These are phyloP conservation scores for Pangasius sanitwongsei DNA, from an alignment of 2,797 vertebrate genomes.

Conservation along the genomic window DNA sequence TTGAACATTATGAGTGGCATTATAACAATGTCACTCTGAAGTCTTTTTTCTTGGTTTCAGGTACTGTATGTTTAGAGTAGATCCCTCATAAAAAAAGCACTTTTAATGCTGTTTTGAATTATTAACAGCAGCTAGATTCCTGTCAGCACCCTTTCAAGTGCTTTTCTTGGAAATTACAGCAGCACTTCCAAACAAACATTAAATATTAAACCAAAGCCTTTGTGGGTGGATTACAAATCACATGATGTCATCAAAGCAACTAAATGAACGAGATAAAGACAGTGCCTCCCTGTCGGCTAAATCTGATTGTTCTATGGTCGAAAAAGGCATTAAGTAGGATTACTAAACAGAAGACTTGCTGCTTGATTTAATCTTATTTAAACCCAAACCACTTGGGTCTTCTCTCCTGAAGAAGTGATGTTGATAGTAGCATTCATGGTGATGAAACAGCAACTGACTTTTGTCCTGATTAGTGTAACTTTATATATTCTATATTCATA, in stretches of 20 bases:
- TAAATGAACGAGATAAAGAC: slow-evolving; percentile 36
- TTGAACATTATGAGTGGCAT: not conserved
- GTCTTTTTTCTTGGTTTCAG: not conserved
- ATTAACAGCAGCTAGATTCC: slow-evolving; percentile 46
- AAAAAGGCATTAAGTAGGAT: slow-evolving; percentile 39
- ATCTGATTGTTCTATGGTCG: slow-evolving; percentile 4
- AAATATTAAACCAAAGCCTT: slow-evolving; percentile 50
- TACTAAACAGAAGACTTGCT: slow-evolving; percentile 22
- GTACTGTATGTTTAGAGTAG: not conserved
- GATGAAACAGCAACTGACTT: not conserved
- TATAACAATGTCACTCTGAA: not conserved
- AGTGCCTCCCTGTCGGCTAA: slow-evolving; percentile 2
- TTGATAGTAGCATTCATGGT: not conserved
- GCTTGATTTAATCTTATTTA: slow-evolving; percentile 16
- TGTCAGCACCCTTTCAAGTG: slow-evolving; percentile 31
- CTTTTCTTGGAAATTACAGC: slow-evolving; percentile 43
- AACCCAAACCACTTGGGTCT: slow-evolving; percentile 2
- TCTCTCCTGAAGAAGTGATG: not conserved
- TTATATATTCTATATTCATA: not conserved
- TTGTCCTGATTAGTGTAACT: not conserved
- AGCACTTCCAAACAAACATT: slow-evolving; percentile 42
- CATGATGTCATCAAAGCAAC: slow-evolving; percentile 26
- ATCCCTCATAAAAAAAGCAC: slow-evolving; percentile 7
- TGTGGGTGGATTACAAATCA: slow-evolving; percentile 40
- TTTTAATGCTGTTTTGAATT: slow-evolving; percentile 44